Percentiles rank a stretch among this genome's conserved stretches.
These are phyloP conservation scores for Ceyx erithaca DNA, from an alignment of 2,797 vertebrate genomes.

Conservation along the genomic window DNA sequence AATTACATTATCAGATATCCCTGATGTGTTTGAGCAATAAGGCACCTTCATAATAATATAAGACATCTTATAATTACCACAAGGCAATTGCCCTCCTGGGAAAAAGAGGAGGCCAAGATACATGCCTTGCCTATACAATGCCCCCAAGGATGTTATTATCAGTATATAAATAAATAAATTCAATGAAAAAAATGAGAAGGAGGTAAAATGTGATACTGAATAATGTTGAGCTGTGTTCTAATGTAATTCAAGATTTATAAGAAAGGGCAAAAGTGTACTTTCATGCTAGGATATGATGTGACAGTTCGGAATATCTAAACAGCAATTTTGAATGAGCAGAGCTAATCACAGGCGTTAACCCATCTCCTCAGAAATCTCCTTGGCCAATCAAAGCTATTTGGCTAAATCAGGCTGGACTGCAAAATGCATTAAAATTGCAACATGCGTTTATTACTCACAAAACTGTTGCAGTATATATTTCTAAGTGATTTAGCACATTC, in stretches of 20 bases:
- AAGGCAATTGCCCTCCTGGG: constrained; percentile 74
- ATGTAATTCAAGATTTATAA: constrained; percentile 72
- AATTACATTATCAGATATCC: constrained; percentile 80
- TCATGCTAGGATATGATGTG: constrained; percentile 54
- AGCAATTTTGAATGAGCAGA: constrained; percentile 56
- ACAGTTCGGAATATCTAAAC: constrained; percentile 67
- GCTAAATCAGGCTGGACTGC: neutral
- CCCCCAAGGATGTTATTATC: constrained; percentile 77
- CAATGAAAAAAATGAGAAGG: constrained; percentile 2
- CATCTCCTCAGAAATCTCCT: constrained; percentile 39
- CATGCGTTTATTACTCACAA: neutral
- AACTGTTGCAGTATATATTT: neutral
- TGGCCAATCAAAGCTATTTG: constrained; percentile 26
- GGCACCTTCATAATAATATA: constrained; percentile 72
- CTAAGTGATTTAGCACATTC: neutral
- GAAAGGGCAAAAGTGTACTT: constrained; percentile 68
- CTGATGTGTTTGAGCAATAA: constrained; percentile 74
- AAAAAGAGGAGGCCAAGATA: constrained; percentile 64
- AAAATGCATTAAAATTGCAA: constrained; percentile 13
- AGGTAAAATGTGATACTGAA: constrained; percentile 43
- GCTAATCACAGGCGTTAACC: constrained; percentile 49
- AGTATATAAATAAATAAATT: constrained; percentile 63
- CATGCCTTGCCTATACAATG: constrained; percentile 69
- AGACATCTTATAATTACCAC: constrained; percentile 79
- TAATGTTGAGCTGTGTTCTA: constrained; percentile 57